Evolutionary conservation across 2,797 vertebrate genomes (phyloP), one percentile per base, ranked within the genome.

Genomic region (Lates japonicus): DNA sequence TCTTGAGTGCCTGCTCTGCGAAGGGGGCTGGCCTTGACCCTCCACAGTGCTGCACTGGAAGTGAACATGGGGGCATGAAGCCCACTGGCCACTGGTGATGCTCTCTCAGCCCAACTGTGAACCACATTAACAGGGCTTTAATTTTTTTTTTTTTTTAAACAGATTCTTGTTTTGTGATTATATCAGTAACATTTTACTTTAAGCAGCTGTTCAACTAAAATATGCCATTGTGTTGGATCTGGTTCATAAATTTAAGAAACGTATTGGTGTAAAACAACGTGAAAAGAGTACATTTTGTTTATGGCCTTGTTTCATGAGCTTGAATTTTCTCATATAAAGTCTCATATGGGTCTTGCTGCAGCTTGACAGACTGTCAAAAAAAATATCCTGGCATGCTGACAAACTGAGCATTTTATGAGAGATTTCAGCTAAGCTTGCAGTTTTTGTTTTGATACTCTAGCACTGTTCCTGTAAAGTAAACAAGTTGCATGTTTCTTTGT

Each of bases 1-100:
- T 91, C 95, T 93, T 95, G 93, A 96, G 92, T 95, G 95, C 81
- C 88, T 90, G 87, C 89, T 93, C 80, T 94, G 95, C 94, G 93
- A 94, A 71, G 80, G 84, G 90, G 93, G 88, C 88, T 83, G 91
- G 89, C 88, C 90, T 92, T 80, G 80, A 80, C 81, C 88, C 82
- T 87, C 87, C 81, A 75, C 72, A 58, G 63, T 89, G 81, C 87
- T 86, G 80, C 86, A 54, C 82, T 88, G 82, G 76, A 80, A 88
- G 58, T 77, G 83, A 90, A 88, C 80, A 74, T 39, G 69, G 73
- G 81, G 67, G 78, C 88, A 78, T 87, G 71, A 88, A 87, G 63
- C 83, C 85, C 84, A 92, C 77, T 92, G 89, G 87, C 89, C 87
- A 83, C 88, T 78, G n/a, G n/a, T 61, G 55, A 89, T 31, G 39